These are phyloP conservation scores for Alethe diademata DNA, from an alignment of 2,113 vertebrate genomes.

Conservation along the genomic window DNA sequence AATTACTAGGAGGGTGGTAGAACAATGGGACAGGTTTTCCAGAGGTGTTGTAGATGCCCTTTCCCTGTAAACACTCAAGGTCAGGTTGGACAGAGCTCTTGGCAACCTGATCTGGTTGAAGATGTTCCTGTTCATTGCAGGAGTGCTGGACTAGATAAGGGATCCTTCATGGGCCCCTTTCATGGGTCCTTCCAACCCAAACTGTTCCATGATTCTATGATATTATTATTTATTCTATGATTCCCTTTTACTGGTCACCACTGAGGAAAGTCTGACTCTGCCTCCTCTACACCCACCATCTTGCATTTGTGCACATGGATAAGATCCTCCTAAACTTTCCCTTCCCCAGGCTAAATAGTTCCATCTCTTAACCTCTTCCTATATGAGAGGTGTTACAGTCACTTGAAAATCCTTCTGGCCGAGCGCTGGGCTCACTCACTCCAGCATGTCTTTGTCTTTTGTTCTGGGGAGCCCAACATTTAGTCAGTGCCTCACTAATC, in stretches of 20 bases:
- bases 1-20: background rate
- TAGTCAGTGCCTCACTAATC: background rate
- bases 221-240: background rate
- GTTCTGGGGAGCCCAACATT: background rate
- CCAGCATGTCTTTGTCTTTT: background rate
- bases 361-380: background rate
- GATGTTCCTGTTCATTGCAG: background rate
- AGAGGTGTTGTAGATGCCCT: background rate
- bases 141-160: background rate
- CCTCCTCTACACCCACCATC: background rate
- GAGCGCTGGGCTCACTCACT: background rate
- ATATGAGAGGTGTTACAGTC: too few species aligned
- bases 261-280: background rate
- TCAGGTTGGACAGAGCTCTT: background rate
- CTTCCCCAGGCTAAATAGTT: background rate
- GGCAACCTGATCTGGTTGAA: background rate
- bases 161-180: background rate
- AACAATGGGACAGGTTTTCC: background rate
- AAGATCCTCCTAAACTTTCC: background rate
- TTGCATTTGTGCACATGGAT: background rate
- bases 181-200: background rate
- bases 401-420: background rate
- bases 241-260: background rate
- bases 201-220: background rate
- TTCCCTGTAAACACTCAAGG: background rate